Base-by-base conservation (phyloP, 1,140 invertebrate species). In the Cyclargus thomasi region DNA sequence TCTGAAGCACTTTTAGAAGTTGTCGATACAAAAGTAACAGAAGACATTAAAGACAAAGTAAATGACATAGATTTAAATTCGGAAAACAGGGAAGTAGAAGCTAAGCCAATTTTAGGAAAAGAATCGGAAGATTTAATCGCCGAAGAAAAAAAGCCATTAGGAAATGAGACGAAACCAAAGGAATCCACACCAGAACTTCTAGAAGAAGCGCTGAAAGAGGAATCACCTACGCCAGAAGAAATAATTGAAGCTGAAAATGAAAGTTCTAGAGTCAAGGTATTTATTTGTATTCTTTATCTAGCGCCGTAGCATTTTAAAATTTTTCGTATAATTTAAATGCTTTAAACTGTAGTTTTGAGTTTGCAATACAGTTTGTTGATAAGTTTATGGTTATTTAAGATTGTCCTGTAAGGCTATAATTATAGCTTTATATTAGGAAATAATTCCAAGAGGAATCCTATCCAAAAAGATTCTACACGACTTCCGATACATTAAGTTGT, bases 261-360 rank as follows among this genome's bases (percentile, higher is more conserved):
- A 65, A 69, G 11, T 63, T 55, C 57, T 10, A 84, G 80, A 66
- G 84, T 91, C 4, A 91, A 91, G 78, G 90, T 91, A 78, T 83
- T 76, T 77, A 23, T 64, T 63, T 53, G 69, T 70, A 65, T 47
- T 35, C 39, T 1, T 35, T 29, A 20, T 57, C 2, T 35, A 55
- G 5, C 20, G 2, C 10, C 16, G 0, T 23, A 53, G 47, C 17
- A 14, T 47, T 20, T 1, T 17, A 39, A 63, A n/a, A n/a, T n/a
- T n/a, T 47, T 8, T 36, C 4, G 39, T 16, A 18, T 39, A 39
- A 47, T 20, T 21, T 53, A n/a, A 29, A 3, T 3, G 23, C 53
- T 53, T 53, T 10, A 53, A 53, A 29, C 23, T 3, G 23, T 29
- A 29, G 2, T 3, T 7, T 29, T 29, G 4, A 0, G 29, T 29